Evolutionary conservation across 1,140 invertebrate genomes (phyloP).

Genomic region (Venustaconcha ellipsiformis): DNA sequence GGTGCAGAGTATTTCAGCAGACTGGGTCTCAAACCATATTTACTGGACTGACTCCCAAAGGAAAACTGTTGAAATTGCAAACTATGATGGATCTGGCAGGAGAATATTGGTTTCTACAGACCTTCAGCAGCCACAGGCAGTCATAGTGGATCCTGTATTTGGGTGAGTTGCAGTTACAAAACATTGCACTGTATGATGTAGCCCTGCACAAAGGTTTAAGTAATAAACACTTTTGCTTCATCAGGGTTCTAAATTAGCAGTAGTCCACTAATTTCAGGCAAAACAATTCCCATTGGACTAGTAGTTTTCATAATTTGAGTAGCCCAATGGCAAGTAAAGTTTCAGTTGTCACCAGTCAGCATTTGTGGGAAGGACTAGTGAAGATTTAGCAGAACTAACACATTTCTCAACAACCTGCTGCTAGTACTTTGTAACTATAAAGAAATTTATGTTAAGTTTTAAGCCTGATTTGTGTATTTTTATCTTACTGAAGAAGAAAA

Average conservation of each 20-base stretch:
- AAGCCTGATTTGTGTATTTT: too few relatives aligned
- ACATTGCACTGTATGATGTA: not conserved
- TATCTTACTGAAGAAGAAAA: too few relatives aligned
- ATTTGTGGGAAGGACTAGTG: too few relatives aligned
- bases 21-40: constrained; percentile 96
- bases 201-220: too few relatives aligned
- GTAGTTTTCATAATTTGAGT: not conserved
- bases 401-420: not conserved
- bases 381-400: too few relatives aligned
- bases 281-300: not conserved
- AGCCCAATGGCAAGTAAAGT: too few relatives aligned
- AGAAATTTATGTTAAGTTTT: too few relatives aligned
- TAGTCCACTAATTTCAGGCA: not conserved
- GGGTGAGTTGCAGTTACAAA: constrained; percentile 66
- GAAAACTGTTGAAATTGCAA: constrained; percentile 90
- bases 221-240: not conserved
- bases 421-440: too few relatives aligned
- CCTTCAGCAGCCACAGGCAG: constrained; percentile 94
- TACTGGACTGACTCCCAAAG: constrained; percentile 94
- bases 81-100: constrained; percentile 84
- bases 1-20: constrained; percentile 92
- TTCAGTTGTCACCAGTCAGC: too few relatives aligned
- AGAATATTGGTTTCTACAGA: constrained; percentile 90
- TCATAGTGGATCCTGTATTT: constrained; percentile 89
- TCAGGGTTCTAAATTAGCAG: not conserved